Evolutionary conservation across 92 coral and sea anemone species (phyloP).

Genomic region (Heliopora coerulea): DNA sequence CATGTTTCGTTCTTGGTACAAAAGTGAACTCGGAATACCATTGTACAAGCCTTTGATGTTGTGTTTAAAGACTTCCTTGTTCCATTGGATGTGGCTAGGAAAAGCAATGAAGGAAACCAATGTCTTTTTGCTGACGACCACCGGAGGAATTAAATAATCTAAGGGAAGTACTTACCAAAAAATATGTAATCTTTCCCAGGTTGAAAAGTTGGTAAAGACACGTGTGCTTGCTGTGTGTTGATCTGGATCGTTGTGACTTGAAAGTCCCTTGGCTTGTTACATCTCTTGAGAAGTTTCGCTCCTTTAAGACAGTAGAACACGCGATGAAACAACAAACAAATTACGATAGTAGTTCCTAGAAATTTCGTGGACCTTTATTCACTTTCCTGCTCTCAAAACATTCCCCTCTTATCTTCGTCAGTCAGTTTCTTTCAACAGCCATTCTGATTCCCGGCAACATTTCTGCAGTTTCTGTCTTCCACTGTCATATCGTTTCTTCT

Average conservation of each 20-base stretch:
- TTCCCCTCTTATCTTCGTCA: too few species aligned
- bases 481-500: too few species aligned
- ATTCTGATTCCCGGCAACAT: too few species aligned
- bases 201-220: not conserved
- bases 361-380: too few species aligned
- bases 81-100: conserved; percentile 27
- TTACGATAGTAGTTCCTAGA: too few species aligned
- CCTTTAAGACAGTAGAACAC: not conserved
- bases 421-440: too few species aligned
- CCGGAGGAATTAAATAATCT: too few species aligned
- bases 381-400: too few species aligned
- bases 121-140: too few species aligned
- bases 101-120: too few species aligned
- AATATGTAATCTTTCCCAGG: conserved; percentile 19
- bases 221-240: conserved; percentile 2
- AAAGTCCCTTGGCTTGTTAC: conserved; percentile 1
- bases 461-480: too few species aligned
- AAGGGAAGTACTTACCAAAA: conserved; percentile 26
- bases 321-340: not conserved
- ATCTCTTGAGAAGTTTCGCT: not conserved
- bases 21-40: conserved; percentile 26
- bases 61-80: conserved; percentile 8
- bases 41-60: conserved; percentile 18
- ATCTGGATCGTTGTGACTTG: not conserved
- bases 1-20: not conserved